These are phyloP conservation scores for Acanthisitta chloris DNA, from an alignment of 2,113 vertebrate genomes.

Conservation along the genomic window DNA sequence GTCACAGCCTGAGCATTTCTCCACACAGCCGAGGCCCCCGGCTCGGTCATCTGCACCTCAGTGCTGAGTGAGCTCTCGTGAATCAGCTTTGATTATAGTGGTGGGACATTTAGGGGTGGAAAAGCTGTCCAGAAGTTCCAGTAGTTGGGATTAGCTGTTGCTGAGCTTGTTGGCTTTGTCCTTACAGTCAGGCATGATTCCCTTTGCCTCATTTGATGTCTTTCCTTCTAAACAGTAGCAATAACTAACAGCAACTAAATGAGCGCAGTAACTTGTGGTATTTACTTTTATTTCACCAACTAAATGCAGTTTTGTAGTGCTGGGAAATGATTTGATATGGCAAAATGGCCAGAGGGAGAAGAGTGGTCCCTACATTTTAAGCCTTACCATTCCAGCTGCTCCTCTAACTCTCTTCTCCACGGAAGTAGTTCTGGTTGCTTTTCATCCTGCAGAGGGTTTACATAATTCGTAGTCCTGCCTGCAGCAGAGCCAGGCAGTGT, in stretches of 20 bases:
- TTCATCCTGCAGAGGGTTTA: neutral
- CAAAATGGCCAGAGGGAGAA: neutral
- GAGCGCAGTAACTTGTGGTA: neutral
- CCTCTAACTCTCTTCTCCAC: neutral
- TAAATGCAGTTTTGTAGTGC: neutral
- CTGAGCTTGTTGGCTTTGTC: no score
- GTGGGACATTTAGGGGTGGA: conserved; percentile 29
- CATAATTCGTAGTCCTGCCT: fast-evolving
- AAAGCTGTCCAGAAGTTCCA: conserved; percentile 29
- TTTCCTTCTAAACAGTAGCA: neutral
- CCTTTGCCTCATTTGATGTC: no score
- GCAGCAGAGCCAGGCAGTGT: neutral
- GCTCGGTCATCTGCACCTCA: no score
- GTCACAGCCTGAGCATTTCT: conserved; percentile 67
- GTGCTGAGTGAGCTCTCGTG: conserved; percentile 34
- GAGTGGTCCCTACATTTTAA: neutral
- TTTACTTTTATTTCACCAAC: neutral
- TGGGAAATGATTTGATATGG: neutral
- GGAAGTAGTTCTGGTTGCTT: neutral
- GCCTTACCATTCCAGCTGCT: neutral
- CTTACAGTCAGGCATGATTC: no score
- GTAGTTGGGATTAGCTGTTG: neutral
- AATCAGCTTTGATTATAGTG: conserved; percentile 38
- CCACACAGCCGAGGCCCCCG: no score
- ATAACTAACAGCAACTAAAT: neutral